phyloP scores from a whole-genome alignment of 1,140 invertebrate genomes.

The Notospermus geniculatus region DNA sequence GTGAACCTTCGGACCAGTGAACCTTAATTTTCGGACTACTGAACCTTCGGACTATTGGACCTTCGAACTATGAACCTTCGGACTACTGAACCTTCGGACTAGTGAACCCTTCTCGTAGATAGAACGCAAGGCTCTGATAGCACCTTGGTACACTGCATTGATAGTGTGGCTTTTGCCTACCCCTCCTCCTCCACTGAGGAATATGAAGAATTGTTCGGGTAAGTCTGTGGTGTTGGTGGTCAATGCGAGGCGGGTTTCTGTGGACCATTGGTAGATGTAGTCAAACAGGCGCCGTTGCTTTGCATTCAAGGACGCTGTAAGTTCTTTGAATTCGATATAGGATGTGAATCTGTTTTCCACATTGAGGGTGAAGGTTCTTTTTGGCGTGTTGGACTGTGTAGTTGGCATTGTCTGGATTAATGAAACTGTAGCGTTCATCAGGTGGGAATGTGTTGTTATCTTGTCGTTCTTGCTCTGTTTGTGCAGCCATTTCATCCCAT shows the following conservation, averaged over 20 bases:
- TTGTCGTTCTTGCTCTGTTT: constrained; percentile 14
- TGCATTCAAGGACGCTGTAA: too few species aligned
- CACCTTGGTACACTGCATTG: constrained; percentile 13
- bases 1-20: too few species aligned
- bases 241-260: constrained; percentile 12
- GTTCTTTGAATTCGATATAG: too few species aligned
- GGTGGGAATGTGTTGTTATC: constrained; percentile 3
- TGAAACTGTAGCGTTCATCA: constrained; percentile 12
- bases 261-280: constrained; percentile 14
- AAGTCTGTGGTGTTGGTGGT: neutral
- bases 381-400: constrained; percentile 9
- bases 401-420: constrained; percentile 11
- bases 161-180: constrained; percentile 22
- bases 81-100: too few species aligned
- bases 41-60: too few species aligned
- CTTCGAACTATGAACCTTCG: too few species aligned
- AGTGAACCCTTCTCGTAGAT: too few species aligned
- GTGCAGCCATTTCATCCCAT: constrained; percentile 11
- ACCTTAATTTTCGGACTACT: too few species aligned
- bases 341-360: too few species aligned
- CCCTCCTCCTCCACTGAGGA: constrained; percentile 23
- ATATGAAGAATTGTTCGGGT: constrained; percentile 23
- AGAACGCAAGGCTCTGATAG: constrained; percentile 6
- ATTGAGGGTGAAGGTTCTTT: constrained; percentile 12
- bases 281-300: constrained; percentile 19